Conservation (phyloP, 1,140 invertebrate species). For the Artemia franciscana region DNA sequence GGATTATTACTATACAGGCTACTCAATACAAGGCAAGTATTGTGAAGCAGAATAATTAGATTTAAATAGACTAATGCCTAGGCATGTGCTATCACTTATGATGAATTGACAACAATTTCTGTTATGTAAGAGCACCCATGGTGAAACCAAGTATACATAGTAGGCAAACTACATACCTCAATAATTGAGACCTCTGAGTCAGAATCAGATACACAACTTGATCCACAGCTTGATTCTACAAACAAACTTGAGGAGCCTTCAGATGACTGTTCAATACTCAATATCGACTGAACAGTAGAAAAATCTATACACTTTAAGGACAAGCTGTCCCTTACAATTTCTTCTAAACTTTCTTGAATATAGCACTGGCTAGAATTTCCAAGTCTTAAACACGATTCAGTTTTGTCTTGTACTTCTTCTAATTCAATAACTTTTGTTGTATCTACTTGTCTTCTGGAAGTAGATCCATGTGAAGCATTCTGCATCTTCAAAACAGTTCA, state of each 20-base stretch:
- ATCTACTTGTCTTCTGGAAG: neutral
- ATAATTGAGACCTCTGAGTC: no score
- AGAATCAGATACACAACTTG: neutral
- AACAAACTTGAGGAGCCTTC: neutral
- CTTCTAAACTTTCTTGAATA: neutral
- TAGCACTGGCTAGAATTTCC: neutral
- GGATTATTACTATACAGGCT: no score
- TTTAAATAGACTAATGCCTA: no score
- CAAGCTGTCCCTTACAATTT: neutral
- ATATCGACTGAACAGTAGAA: neutral
- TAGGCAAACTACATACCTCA: no score
- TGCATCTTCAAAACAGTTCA: neutral
- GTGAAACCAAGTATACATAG: no score
- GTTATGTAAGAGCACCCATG: no score
- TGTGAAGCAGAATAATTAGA: no score
- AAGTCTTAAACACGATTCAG: neutral
- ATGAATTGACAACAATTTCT: no score
- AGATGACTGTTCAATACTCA: neutral
- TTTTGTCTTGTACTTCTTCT: neutral
- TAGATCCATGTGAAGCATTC: neutral
- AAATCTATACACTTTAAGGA: neutral
- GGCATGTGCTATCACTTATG: no score
- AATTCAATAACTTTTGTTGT: neutral
- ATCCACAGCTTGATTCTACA: neutral
- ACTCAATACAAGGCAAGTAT: no score